Percentiles rank a stretch among this genome's conserved stretches.
These are phyloP conservation scores for Mustela nigripes DNA, from an alignment of 2,113 vertebrate species.

Conservation along the genomic window DNA sequence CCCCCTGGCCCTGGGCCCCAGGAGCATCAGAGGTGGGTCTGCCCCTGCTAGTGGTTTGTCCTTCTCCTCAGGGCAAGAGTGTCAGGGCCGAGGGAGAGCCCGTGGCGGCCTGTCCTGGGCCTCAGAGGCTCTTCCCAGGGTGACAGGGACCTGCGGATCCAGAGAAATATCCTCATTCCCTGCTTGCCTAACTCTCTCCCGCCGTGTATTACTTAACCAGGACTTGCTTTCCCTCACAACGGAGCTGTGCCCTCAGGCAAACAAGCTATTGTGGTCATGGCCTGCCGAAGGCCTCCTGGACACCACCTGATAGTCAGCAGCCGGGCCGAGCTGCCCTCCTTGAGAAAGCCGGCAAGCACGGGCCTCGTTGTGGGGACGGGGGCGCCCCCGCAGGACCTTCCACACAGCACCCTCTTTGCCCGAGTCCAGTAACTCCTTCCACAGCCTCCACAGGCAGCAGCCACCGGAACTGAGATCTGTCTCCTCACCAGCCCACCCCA, in stretches of 20 bases:
- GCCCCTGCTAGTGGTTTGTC: fast-evolving
- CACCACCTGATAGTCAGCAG: fast-evolving
- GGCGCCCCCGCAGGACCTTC: neutral
- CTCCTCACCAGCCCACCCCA: neutral
- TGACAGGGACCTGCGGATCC: neutral
- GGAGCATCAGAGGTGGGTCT: neutral
- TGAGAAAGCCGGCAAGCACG: neutral
- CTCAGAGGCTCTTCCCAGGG: neutral
- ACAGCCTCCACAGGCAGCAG: neutral
- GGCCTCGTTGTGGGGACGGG: neutral
- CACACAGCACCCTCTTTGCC: neutral
- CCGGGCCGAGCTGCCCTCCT: too few species aligned
- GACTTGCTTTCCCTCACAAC: fast-evolving
- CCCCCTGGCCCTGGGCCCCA: neutral
- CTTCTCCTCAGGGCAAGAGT: too few species aligned
- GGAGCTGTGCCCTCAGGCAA: fast-evolving
- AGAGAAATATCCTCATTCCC: neutral
- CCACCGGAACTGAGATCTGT: neutral
- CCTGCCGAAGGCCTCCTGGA: neutral
- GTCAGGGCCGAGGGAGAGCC: fast-evolving
- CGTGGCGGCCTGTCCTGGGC: neutral
- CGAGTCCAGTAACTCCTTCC: too few species aligned
- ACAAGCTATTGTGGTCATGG: too few species aligned
- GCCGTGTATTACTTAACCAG: neutral
- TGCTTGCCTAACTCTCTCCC: neutral